Evolutionary conservation across 2,888 invertebrate genomes (phyloP), one percentile per base, ranked within the genome.

Genomic region (Ariolimax columbianus): DNA sequence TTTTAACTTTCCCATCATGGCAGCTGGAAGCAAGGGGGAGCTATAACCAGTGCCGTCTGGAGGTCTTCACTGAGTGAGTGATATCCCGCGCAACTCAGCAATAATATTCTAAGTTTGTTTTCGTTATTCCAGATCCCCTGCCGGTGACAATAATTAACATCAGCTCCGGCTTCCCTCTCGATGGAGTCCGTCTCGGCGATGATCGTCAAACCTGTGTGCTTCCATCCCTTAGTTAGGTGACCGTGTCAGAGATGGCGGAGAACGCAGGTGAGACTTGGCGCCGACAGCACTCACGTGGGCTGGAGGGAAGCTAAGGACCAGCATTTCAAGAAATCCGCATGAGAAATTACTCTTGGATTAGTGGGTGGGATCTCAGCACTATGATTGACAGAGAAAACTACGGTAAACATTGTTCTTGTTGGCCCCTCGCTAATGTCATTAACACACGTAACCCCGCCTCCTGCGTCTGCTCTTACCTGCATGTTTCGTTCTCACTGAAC

Each of bases 61-160:
- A n/a, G n/a, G n/a, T n/a, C 6, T 81, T 33, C 47, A 40, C 66
- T 26, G n/a, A 26, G n/a, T 17, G 6, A 72, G 36, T 55, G 55
- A 55, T 59, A 72, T 70, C 80, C 68, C 26, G 38, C 78, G 36
- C n/a, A 55, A 36, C 77, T 36, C 47, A 14, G 26, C 36, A 55
- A 55, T 77, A 17, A 77, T 77, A 51, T 51, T 77, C 77, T 30
- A 11, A 9, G 55, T 79, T 79, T 79, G 68, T 79, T 79, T 79
- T 47, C 30, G 68, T 79, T 79, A 51, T 40, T 68, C 38, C 47
- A 43, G n/a, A 43, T 68, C 47, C 47, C 79, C 68, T 79, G 40
- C 66, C 30, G 66, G 79, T 68, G 38, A 75, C 43, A 73, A 63
- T 77, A 40, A 82, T 82, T 75, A 82, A 63, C 82, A 72, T 73